Base-by-base conservation (phyloP, 2,797 vertebrate species). In the Picus viridis region DNA sequence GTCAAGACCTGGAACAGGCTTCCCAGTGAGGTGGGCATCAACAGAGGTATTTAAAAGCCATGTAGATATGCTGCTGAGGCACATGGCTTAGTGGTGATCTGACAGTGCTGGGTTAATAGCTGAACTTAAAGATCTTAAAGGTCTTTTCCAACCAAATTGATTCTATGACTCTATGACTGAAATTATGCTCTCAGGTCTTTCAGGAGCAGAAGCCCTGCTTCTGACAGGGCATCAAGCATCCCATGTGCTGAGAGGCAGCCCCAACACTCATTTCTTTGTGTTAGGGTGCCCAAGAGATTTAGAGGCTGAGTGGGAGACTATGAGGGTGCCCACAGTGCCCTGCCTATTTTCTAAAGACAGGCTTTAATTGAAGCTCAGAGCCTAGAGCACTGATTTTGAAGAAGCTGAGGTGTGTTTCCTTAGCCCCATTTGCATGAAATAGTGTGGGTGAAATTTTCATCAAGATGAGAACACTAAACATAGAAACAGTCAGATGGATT, bases 391-490 rank as follows among this genome's bases (percentile, higher is more conserved):
- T 16, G 43, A 34, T 83, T 70, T 75, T 57, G 61, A 68, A 76
- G 70, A 14, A 75, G 36, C 14, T 78, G 51, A 86, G 57, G 16
- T 62, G 53, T 24, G 2, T 61, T 92, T 81, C 43, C 53, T 67
- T n/a, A 47, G 39, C 7, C 10, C 14, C 5, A 49, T 84, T 45
- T 26, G 29, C 0, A 0, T 10, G 14, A 77, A 22, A 45, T 16
- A 24, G 51, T 47, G 12, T 27, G 53, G 29, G 12, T 39, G 58
- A 18, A n/a, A 36, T 9, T 73, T 13, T 78, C 10, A 49, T 30
- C 61, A 67, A 45, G 61, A 27, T 0, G 2, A 43, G 9, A 13
- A 15, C 22, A 16, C 39, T 49, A 80, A 71, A 83, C 89, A 64
- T 22, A 71, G 29, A 27, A 73, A 12, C 1, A 3, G n/a, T 41